Percentiles rank a stretch among this genome's conserved stretches.
These are phyloP conservation scores for Picathartes gymnocephalus DNA, from an alignment of 2,113 vertebrate species.

Conservation along the genomic window DNA sequence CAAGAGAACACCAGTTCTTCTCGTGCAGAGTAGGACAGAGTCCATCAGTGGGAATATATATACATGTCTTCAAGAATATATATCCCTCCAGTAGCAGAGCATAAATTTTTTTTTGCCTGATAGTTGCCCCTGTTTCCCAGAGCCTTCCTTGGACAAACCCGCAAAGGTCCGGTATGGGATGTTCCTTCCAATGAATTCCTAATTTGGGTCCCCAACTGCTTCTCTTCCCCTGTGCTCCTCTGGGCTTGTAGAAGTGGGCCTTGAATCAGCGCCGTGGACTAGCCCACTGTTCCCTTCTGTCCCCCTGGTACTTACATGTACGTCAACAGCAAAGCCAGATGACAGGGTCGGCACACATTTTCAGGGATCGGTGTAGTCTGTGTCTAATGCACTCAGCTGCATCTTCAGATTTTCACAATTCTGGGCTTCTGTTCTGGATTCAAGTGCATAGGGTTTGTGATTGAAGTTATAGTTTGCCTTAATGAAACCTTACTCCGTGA, in stretches of 20 bases:
- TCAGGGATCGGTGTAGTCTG: not conserved
- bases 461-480: not conserved
- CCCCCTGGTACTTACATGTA: rapidly evolving
- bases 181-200: not conserved
- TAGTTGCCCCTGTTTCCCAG: no score
- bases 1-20: not conserved
- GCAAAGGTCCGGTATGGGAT: not conserved
- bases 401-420: not conserved
- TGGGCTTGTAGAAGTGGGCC: not conserved
- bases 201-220: not conserved
- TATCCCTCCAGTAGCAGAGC: not conserved
- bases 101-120: not conserved
- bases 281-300: not conserved
- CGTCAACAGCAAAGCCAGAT: not conserved
- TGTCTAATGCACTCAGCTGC: not conserved
- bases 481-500: not conserved
- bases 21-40: not conserved
- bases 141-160: not conserved
- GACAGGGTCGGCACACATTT: rapidly evolving
- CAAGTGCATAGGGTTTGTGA: not conserved
- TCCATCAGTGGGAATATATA: not conserved
- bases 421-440: not conserved
- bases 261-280: not conserved
- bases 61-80: not conserved
- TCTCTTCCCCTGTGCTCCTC: not conserved